phyloP scores from a whole-genome alignment of 2,113 vertebrate species.

The Tamias sibiricus region DNA sequence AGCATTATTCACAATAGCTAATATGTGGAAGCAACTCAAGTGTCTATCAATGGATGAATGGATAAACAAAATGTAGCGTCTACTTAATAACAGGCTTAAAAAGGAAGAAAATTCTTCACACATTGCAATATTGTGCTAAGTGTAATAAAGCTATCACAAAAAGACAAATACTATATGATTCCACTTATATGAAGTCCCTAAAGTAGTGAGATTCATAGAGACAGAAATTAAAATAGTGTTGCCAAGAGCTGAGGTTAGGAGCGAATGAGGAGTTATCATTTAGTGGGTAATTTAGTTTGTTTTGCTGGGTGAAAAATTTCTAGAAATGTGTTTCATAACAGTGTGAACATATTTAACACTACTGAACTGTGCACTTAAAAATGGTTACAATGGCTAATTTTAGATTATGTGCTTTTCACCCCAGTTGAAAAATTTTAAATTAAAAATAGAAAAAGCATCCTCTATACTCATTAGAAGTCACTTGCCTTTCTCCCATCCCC shows the following conservation, averaged over 20 bases:
- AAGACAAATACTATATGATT: background rate
- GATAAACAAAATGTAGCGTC: background rate
- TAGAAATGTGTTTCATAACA: constrained; percentile 22
- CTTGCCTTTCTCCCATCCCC: background rate
- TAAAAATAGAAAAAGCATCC: background rate
- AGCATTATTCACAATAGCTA: background rate
- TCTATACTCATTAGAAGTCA: background rate
- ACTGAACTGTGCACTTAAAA: constrained; percentile 6
- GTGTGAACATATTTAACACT: background rate
- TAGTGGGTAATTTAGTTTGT: background rate
- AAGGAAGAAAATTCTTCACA: background rate
- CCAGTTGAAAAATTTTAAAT: constrained; percentile 9
- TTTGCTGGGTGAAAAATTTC: constrained; percentile 24
- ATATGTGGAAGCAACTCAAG: background rate
- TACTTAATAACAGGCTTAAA: background rate
- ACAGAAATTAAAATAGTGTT: background rate
- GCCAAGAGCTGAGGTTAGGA: background rate
- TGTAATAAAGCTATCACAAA: constrained; percentile 20
- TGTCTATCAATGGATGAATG: background rate
- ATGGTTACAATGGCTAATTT: background rate
- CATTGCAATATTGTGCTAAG: background rate
- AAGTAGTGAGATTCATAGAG: background rate
- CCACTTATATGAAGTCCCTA: background rate
- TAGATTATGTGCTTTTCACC: background rate
- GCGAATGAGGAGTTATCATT: background rate